Evolutionary conservation across 1,140 invertebrate species (phyloP).

Genomic region (Diabrotica virgifera): DNA sequence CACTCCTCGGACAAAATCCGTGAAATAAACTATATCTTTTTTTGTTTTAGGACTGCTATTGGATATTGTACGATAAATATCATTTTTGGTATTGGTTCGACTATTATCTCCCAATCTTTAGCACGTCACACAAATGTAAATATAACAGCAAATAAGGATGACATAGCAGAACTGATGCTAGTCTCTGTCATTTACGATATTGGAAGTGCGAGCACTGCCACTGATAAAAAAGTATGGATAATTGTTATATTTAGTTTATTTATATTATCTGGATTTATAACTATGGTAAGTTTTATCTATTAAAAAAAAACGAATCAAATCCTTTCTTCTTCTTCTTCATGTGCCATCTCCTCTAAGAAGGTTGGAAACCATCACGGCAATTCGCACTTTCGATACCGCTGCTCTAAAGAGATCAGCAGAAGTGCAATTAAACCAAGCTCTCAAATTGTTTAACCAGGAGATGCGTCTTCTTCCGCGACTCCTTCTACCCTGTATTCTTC

Average conservation of each 20-base stretch:
- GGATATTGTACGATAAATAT: constrained; percentile 50
- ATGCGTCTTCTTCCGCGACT: too few relatives aligned
- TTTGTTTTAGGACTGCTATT: constrained; percentile 47
- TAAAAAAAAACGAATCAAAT: too few relatives aligned
- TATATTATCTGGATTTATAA: constrained; percentile 51
- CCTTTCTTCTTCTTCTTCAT: too few relatives aligned
- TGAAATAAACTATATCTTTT: not conserved
- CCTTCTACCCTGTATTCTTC: too few relatives aligned
- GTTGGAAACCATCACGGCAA: too few relatives aligned
- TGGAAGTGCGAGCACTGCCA: constrained; percentile 38
- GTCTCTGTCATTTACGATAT: constrained; percentile 51
- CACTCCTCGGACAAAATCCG: too few relatives aligned
- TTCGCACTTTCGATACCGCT: too few relatives aligned
- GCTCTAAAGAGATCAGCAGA: too few relatives aligned
- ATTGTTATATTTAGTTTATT: constrained; percentile 48
- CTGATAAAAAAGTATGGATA: constrained; percentile 45
- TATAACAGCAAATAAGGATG: constrained; percentile 26
- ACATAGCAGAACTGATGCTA: constrained; percentile 48
- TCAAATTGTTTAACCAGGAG: too few relatives aligned
- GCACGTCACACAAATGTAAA: constrained; percentile 34
- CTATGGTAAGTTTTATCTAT: constrained; percentile 48
- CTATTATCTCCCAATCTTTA: constrained; percentile 48
- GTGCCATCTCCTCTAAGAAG: too few relatives aligned
- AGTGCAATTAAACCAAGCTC: too few relatives aligned
- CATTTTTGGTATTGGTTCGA: constrained; percentile 47